These are phyloP conservation scores for Ctenodactylus gundi DNA, from an alignment of 2,113 vertebrate species.

Conservation along the genomic window DNA sequence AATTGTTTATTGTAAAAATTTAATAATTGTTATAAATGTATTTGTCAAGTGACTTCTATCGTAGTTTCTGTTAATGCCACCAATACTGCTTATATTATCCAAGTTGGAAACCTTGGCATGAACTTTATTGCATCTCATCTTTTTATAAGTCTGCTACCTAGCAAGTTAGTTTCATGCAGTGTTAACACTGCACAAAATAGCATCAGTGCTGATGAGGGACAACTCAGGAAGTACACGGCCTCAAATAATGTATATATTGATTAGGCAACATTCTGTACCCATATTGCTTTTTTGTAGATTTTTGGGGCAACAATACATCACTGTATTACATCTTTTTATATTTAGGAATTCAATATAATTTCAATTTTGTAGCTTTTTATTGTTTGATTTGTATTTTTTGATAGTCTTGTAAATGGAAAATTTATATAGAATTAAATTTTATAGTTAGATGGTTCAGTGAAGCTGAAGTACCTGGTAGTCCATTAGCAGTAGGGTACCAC, in stretches of 20 bases:
- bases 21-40: neutral
- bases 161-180: neutral
- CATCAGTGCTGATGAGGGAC: neutral
- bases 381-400: conserved; percentile 36
- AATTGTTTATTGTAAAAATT: neutral
- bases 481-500: neutral
- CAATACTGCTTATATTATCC: neutral
- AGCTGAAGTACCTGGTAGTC: neutral
- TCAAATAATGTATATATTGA: neutral
- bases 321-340: neutral
- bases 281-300: neutral
- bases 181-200: neutral
- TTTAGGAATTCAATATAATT: conserved; percentile 3
- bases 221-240: neutral
- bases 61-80: neutral
- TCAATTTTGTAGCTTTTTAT: neutral
- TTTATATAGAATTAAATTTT: neutral
- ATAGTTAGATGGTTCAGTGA: neutral
- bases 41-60: neutral
- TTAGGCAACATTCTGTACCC: neutral
- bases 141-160: neutral
- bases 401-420: neutral
- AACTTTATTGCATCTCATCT: neutral
- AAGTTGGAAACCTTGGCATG: neutral
- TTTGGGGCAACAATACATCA: neutral